These are phyloP conservation scores for Trematomus bernacchii DNA, from an alignment of 2,797 vertebrate genomes.

Conservation along the genomic window DNA sequence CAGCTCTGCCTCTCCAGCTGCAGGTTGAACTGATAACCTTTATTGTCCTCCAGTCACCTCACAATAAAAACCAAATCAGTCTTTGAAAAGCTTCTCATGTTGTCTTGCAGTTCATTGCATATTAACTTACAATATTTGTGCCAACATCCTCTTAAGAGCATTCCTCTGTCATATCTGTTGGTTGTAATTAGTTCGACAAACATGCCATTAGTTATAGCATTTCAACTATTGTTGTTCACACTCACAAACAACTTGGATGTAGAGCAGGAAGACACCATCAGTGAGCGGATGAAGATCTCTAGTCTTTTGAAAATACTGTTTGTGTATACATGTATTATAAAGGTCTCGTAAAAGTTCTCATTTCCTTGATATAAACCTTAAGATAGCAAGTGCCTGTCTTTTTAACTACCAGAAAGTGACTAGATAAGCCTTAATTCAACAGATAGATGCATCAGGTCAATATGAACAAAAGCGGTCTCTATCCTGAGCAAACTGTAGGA, in stretches of 20 bases:
- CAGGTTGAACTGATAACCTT: neutral
- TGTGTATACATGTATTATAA: neutral
- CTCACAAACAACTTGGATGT: neutral
- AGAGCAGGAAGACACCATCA: neutral
- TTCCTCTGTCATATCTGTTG: slow-evolving; percentile 3
- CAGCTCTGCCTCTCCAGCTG: neutral
- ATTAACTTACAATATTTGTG: neutral
- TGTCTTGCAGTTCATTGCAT: neutral
- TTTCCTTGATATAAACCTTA: neutral
- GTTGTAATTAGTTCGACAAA: slow-evolving; percentile 14
- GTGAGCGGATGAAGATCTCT: neutral
- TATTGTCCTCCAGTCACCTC: neutral
- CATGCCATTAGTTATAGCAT: neutral
- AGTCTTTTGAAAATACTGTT: neutral
- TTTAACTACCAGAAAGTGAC: slow-evolving; percentile 1
- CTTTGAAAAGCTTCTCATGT: neutral
- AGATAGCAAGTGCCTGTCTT: neutral
- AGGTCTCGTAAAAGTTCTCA: neutral
- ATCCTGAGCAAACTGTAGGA: neutral
- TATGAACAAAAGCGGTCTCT: slow-evolving; percentile 8
- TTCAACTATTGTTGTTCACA: neutral
- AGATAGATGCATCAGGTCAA: neutral
- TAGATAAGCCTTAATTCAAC: neutral
- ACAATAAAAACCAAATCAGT: neutral
- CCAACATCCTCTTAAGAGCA: neutral